Evolutionary conservation across 2,797 vertebrate genomes (phyloP).

Genomic region (Vultur gryphus): DNA sequence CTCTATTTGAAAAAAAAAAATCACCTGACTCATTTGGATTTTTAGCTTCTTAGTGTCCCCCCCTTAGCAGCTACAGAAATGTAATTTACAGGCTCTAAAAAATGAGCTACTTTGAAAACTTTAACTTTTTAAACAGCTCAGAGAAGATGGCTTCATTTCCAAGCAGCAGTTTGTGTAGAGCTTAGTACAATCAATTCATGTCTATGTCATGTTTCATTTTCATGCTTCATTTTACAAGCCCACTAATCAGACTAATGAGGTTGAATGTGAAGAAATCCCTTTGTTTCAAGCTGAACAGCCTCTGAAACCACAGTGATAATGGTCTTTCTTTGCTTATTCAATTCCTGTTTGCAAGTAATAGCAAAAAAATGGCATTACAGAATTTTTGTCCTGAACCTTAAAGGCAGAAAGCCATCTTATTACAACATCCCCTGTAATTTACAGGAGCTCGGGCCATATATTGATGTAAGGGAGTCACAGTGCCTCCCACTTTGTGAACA

Average conservation of each 20-base stretch:
- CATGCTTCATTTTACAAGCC: slow-evolving; percentile 57
- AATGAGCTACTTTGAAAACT: neutral
- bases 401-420: slow-evolving; percentile 15
- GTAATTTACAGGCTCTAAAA: neutral
- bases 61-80: neutral
- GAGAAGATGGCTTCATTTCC: slow-evolving; percentile 15
- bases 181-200: slow-evolving; percentile 17
- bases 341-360: slow-evolving; percentile 1
- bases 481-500: neutral
- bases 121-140: neutral
- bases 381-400: neutral
- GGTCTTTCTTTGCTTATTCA: slow-evolving; percentile 29
- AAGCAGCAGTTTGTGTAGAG: neutral
- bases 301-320: slow-evolving; percentile 33
- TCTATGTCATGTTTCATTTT: slow-evolving; percentile 62
- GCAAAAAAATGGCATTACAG: neutral
- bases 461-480: neutral
- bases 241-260: slow-evolving; percentile 73
- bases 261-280: slow-evolving; percentile 62
- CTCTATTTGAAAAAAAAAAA: neutral
- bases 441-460: neutral
- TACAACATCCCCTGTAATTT: neutral
- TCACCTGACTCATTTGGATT: neutral
- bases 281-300: slow-evolving; percentile 56
- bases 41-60: neutral